Evolutionary conservation across 2,888 invertebrate species (phyloP), one percentile per base, ranked within the genome.

Genomic region (Xestia ashworthii): DNA sequence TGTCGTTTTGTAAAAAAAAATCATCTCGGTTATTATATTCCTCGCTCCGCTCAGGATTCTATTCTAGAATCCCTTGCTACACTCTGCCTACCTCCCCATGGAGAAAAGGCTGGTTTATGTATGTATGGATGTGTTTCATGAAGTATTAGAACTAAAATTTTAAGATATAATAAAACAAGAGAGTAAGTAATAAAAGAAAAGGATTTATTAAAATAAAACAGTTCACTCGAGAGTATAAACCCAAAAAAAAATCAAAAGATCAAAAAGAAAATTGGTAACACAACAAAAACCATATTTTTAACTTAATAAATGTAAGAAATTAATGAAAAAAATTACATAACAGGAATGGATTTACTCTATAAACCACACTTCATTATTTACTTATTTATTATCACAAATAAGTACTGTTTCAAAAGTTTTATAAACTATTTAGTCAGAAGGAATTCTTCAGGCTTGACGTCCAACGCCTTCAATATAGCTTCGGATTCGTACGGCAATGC

Each of bases 401-500:
- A 25, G 58, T 16, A 32, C 58, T 22, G 22, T 53, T 53, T 55
- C 0, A 16, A 60, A 60, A 60, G 16, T 32, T 3, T 6, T 25
- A 53, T 1, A 48, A 60, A 50, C 4, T 75, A 84, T 66, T 71
- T 65, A 12, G 55, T 65, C 38, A 89, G 74, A 2, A 86, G 66
- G n/a, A 89, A 90, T 84, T 95, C 95, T 73, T 90, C 91, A 9
- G 87, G 81, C 67, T 94, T 93, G 4, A 95, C 94, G 68, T 92
- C 90, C 53, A 95, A 79, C 3, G 95, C 95, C 64, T 91, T 93
- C 81, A 95, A 81, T 81, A 95, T 95, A 0, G 94, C 88, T 81
- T 95, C 94, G 0, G 94, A 92, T 38, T 94, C 94, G 76, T 91
- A 92, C 0, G 95, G 95, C 32, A 95, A 76, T 69, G 91, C 95